Base-by-base conservation (phyloP, 2,797 vertebrate genomes). In the Echiichthys vipera region DNA sequence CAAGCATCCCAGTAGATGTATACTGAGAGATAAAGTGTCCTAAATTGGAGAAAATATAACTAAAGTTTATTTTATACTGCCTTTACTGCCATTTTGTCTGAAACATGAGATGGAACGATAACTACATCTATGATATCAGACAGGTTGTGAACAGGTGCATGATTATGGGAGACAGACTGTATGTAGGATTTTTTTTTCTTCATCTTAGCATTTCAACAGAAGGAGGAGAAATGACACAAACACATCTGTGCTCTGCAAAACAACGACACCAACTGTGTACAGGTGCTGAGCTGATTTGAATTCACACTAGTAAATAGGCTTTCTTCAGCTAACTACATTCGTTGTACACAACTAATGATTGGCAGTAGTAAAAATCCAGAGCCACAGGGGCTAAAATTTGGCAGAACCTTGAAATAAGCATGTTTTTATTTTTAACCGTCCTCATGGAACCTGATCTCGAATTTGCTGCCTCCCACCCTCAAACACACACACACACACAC, bases 81-180 rank as follows among this genome's bases (percentile, higher is more conserved):
- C 45, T 83, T 70, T 57, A 55, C 65, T 71, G 61, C 57, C 67
- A 65, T 83, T 85, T 80, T 64, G 46, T 82, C 64, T 74, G 73
- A 77, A 83, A 86, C 59, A 56, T 2, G 50, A 85, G 81, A 81
- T 58, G 72, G 69, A 73, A 73, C 45, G 84, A 83, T 91, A 83
- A 90, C 79, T 71, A 67, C 78, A 74, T 80, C 82, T 79, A 71
- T 87, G 79, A 84, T 88, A 88, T 86, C 81, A 78, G 71, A 78
- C 71, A 76, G 22, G 46, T 78, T 72, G 81, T 15, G 85, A 91
- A 76, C 90, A 93, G 91, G 83, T 93, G 90, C n/a, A 22, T 75
- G 75, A 86, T 91, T 79, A 91, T 87, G 77, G 77, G 9, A 79
- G 83, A 86, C 91, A 90, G 89, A 84, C 85, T 90, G 84, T 65